Conservation (phyloP, 2,797 vertebrate species). For the Erithacus rubecula region DNA sequence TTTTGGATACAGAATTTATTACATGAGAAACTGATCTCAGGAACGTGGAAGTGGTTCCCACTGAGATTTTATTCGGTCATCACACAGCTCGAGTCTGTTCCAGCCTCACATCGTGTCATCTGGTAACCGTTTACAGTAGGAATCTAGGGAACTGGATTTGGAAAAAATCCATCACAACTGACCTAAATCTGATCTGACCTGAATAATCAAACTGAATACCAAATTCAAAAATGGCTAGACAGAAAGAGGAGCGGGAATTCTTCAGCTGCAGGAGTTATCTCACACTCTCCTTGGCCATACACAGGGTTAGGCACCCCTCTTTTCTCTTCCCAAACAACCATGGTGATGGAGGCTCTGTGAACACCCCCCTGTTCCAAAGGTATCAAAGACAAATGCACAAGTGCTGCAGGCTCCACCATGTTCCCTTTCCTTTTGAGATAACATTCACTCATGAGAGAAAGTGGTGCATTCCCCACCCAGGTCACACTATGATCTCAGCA, state of each 20-base stretch:
- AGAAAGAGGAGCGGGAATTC: neutral
- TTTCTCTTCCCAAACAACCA: neutral
- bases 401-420: neutral
- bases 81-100: conserved; percentile 42
- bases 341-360: neutral
- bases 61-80: conserved; percentile 64
- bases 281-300: fast-evolving
- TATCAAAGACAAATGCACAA: neutral
- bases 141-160: conserved; percentile 48
- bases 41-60: conserved; percentile 61
- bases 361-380: neutral
- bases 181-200: conserved; percentile 69
- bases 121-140: conserved; percentile 58
- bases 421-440: neutral
- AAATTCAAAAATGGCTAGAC: conserved; percentile 37
- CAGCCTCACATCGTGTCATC: conserved; percentile 45
- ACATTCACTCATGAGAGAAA: neutral
- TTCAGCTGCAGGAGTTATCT: neutral
- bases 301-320: neutral
- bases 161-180: conserved; percentile 61
- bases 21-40: conserved; percentile 67
- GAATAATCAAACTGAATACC: conserved; percentile 47
- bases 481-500: fast-evolving
- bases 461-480: neutral
- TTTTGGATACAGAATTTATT: conserved; percentile 67